A percentile compares a stretch with the other conserved stretches of the same genome.
Conservation (phyloP, 2,113 vertebrate genomes). For the Plecotus auritus region DNA sequence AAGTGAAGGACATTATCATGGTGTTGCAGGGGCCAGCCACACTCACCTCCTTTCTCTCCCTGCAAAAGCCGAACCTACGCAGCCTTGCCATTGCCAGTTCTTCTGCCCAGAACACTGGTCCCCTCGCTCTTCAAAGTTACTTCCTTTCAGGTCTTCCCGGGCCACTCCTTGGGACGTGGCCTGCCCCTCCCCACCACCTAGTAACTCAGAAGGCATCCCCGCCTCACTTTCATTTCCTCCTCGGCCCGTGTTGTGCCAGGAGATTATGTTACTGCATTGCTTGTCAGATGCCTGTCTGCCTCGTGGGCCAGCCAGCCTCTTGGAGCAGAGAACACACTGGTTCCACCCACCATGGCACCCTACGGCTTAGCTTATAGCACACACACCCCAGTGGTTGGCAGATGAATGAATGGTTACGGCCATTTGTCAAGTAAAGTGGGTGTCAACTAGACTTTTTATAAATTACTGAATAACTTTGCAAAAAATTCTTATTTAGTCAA, state of each 20-base stretch:
- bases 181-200: background rate
- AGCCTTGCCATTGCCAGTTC: background rate
- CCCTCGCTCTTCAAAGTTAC: background rate
- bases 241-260: background rate
- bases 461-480: background rate
- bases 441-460: background rate
- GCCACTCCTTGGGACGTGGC: background rate
- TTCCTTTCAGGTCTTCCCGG: background rate
- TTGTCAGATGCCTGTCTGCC: background rate
- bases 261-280: background rate
- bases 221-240: background rate
- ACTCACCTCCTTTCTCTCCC: background rate
- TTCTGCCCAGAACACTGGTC: background rate
- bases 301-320: background rate
- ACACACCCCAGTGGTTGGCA: background rate
- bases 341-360: background rate
- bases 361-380: fast-evolving
- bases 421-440: background rate
- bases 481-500: background rate
- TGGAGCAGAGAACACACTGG: background rate
- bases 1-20: background rate
- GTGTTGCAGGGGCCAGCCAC: background rate
- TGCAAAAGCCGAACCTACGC: background rate
- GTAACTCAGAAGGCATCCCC: background rate
- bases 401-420: background rate